Evolutionary conservation across 2,113 vertebrate genomes (phyloP).

Genomic region (Ursus arctos): DNA sequence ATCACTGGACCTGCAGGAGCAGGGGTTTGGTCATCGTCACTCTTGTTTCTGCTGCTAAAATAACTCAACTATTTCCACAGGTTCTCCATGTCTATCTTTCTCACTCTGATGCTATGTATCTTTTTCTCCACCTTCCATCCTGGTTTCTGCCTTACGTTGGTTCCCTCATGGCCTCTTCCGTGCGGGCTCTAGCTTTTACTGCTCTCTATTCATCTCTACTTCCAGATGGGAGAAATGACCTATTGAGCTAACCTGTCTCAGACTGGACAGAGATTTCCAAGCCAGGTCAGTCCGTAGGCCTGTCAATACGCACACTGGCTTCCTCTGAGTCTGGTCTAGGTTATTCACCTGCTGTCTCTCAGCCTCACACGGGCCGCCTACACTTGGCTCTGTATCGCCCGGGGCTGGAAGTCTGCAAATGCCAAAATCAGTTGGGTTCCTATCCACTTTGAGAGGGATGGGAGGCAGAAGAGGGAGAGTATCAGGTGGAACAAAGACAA

Average conservation of each 20-base stretch:
- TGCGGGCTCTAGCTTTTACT: not conserved
- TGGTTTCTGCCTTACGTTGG: not conserved
- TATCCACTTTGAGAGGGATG: not conserved
- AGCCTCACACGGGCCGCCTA: not conserved
- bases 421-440: not conserved
- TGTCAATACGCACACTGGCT: not conserved
- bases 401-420: not conserved
- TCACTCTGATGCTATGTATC: not conserved
- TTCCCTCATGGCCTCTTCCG: not conserved
- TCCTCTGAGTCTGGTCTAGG: not conserved
- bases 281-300: not conserved
- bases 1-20: not conserved
- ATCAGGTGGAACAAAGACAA: not conserved
- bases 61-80: not conserved
- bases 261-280: not conserved
- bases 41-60: not conserved
- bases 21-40: not conserved
- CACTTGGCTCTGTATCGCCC: not conserved
- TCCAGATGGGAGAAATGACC: not conserved
- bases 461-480: not conserved
- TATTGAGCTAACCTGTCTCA: not conserved
- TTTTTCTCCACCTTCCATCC: not conserved
- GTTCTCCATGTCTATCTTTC: not conserved
- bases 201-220: not conserved
- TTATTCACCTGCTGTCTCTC: not conserved